Percentiles rank a stretch among this genome's conserved stretches.
phyloP scores from a whole-genome alignment of 1,140 invertebrate species.

The Diorhabda carinulata region DNA sequence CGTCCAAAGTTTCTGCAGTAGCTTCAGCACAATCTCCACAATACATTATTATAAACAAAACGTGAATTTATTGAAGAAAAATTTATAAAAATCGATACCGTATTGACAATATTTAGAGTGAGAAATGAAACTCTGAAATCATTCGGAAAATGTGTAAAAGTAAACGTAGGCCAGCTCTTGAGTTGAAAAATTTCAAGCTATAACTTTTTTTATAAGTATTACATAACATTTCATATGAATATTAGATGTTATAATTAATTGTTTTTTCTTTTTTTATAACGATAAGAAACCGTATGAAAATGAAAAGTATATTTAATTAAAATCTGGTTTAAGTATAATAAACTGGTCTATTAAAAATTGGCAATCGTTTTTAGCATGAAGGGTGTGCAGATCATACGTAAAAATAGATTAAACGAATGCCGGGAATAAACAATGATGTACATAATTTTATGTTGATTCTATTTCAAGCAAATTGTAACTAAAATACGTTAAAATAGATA shows the following conservation, averaged over 20 bases:
- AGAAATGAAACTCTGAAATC: too few relatives aligned
- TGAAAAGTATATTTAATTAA: not conserved
- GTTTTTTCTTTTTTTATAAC: not conserved
- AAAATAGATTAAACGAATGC: constrained; percentile 15
- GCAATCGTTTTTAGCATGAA: not conserved
- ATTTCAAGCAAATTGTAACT: not conserved
- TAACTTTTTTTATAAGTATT: not conserved
- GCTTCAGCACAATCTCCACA: constrained; percentile 28
- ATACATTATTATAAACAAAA: constrained; percentile 21
- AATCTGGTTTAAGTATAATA: not conserved
- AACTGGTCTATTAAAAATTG: not conserved
- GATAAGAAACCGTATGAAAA: not conserved
- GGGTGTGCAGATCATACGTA: constrained; percentile 16
- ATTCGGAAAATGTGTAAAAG: too few relatives aligned
- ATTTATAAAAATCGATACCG: not conserved
- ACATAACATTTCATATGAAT: not conserved
- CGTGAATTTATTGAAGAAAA: not conserved
- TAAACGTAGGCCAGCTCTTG: too few relatives aligned
- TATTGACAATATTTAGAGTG: not conserved
- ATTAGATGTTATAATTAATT: not conserved
- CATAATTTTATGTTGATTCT: not conserved
- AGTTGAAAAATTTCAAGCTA: not conserved
- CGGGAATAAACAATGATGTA: constrained; percentile 11
- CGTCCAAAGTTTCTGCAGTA: constrained; percentile 23
- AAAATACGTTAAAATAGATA: too few relatives aligned